Base-by-base conservation (phyloP, 2,888 invertebrate species). In the Argynnis bischoffii region DNA sequence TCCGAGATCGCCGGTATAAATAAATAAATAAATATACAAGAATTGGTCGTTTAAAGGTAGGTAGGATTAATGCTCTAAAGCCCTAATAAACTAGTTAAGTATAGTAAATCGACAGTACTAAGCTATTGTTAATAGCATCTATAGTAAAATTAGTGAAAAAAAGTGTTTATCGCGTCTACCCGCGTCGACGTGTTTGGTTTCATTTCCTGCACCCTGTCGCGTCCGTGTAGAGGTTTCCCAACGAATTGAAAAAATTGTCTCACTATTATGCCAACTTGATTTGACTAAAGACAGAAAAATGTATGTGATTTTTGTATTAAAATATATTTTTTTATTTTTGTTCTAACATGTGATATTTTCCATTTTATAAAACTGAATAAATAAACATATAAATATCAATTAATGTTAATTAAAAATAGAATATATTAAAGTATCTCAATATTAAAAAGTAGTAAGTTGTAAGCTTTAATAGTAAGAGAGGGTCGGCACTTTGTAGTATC, bases 201-300 rank as follows among this genome's bases (percentile, higher is more conserved):
- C 90, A 91, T 91, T 91, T 91, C 91, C 90, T 85, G 88, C 86
- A 84, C 88, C 85, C 84, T 80, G 85, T 81, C 78, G 81, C 78
- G 79, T 75, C 74, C 79, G 76, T 67, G 61, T 51, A 59, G 68
- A 80, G 84, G 83, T 87, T 88, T 90, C 87, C 86, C 80, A 84
- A 78, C 81, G 83, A 82, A 84, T 85, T 83, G 76, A 81, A 86
- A 89, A 89, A 90, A 89, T 87, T 75, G 84, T 89, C 87, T 85
- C 88, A 90, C 89, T 90, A 90, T 90, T 90, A 87, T 87, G 82
- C 86, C 85, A 88, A 89, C 89, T 90, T 90, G 87, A 90, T 90
- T 90, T 90, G 88, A 81, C 82, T 81, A 82, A 76, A 84, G 79
- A 83, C 79, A 81, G 61, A 4, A 73, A 73, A 69, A 50, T 51